Base-by-base conservation (phyloP, 1,140 invertebrate genomes). In the Heterodera carotae region DNA sequence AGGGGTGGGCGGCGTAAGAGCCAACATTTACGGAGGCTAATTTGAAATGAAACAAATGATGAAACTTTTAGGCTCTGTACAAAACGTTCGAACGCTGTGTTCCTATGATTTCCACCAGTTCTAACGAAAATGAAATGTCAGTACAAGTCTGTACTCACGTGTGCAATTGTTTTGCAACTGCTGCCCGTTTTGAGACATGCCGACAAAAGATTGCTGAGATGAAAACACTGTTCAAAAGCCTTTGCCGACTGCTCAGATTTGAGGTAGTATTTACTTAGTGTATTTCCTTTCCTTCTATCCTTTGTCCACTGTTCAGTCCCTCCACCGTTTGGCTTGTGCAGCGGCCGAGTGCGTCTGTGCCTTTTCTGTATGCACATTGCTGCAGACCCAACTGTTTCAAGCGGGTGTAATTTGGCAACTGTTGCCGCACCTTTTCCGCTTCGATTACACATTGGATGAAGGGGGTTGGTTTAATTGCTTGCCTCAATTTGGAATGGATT, bases 381-480 rank as follows among this genome's bases (percentile, higher is more conserved):
- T 98, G 31, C 96, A 98, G 88, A 92, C 93, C 85, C 92, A 93
- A 87, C 89, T 99, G 31, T 91, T 96, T n/a, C 92, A 96, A 86
- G 92, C 94, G 7, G 96, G 96, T 12, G 93, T 93, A 0, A 86
- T 99, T 0, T 98, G 94, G 93, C 94, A 96, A 85, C 88, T 99
- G 34, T 88, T 99, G 69, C 90, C 93, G 0, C 94, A 94, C 83
- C 92, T 95, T 85, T 97, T 99, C 88, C 92, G 93, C 64, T 99
- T 98, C 88, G 97, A 99, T 90, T 99, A 93, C 88, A 99, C 97
- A 0, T 89, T 99, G 75, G 94, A 97, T 75, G 97, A 99, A 90
- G 94, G 95, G 74, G 96, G 76, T 96, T 73, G 62, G 36, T 66
- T 53, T 31, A 22, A 59, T n/a, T n/a, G n/a, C n/a, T n/a, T n/a